phyloP scores from a whole-genome alignment of 2,113 vertebrate genomes.

The Propithecus coquereli region DNA sequence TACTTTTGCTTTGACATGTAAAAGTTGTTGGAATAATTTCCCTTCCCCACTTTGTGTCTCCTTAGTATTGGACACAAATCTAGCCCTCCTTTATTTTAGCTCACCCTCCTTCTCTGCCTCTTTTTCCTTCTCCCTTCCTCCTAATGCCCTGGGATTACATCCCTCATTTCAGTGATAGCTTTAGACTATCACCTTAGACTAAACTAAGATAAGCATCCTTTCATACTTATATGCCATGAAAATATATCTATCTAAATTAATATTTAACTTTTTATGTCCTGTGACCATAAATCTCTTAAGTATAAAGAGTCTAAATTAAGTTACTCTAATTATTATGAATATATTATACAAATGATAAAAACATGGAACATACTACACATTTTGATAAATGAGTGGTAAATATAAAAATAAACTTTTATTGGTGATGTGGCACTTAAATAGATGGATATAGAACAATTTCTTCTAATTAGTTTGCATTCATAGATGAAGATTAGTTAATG shows the following conservation, averaged over 20 bases:
- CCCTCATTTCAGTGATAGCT: background rate
- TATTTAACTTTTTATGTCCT: background rate
- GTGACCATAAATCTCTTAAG: background rate
- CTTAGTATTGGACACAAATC: background rate
- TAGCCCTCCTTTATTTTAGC: background rate
- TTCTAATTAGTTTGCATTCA: background rate
- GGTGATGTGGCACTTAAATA: background rate
- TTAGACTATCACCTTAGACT: background rate
- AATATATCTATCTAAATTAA: background rate
- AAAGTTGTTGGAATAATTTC: background rate
- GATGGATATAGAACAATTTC: background rate
- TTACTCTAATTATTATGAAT: slow-evolving; percentile 3
- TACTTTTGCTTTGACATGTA: background rate
- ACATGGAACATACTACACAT: background rate
- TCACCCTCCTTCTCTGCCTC: background rate
- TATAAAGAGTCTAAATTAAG: background rate
- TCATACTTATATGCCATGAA: background rate
- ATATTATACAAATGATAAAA: background rate
- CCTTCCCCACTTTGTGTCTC: background rate
- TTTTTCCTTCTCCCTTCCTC: background rate
- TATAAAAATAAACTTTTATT: slow-evolving; percentile 1
- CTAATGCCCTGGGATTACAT: background rate
- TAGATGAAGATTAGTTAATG: background rate
- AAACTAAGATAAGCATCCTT: background rate
- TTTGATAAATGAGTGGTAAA: background rate